These are phyloP conservation scores for Notamacropus eugenii DNA, from an alignment of 2,797 vertebrate genomes.

Conservation along the genomic window DNA sequence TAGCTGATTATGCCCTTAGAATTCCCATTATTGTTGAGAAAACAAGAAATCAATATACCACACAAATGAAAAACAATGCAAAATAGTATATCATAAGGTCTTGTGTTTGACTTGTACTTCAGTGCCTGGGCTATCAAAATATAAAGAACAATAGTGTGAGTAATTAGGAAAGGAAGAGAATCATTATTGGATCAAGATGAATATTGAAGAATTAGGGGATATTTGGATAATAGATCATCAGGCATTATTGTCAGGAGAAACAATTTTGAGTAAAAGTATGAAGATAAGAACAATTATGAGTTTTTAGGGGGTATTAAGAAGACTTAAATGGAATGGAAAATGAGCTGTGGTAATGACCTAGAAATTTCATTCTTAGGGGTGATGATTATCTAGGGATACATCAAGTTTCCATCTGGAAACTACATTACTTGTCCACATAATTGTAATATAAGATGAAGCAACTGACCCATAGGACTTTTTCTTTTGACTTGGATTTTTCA, in stretches of 20 bases:
- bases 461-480: neutral
- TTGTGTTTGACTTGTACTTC: neutral
- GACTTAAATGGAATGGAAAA: neutral
- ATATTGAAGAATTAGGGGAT: neutral
- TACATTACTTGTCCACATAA: constrained; percentile 21
- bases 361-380: neutral
- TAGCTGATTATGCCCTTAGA: neutral
- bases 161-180: neutral
- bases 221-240: neutral
- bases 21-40: neutral
- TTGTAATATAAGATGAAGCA: neutral
- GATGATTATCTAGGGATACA: neutral
- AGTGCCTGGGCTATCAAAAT: neutral
- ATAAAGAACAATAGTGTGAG: neutral
- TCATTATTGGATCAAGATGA: neutral
- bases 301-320: neutral
- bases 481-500: neutral
- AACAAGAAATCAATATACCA: neutral
- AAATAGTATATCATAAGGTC: neutral
- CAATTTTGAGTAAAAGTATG: neutral
- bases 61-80: neutral
- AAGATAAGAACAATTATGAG: neutral
- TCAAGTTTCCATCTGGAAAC: constrained; percentile 39
- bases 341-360: neutral
- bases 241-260: neutral